Evolutionary conservation across 2,113 vertebrate genomes (phyloP).

Genomic region (Leptodactylus fuscus): DNA sequence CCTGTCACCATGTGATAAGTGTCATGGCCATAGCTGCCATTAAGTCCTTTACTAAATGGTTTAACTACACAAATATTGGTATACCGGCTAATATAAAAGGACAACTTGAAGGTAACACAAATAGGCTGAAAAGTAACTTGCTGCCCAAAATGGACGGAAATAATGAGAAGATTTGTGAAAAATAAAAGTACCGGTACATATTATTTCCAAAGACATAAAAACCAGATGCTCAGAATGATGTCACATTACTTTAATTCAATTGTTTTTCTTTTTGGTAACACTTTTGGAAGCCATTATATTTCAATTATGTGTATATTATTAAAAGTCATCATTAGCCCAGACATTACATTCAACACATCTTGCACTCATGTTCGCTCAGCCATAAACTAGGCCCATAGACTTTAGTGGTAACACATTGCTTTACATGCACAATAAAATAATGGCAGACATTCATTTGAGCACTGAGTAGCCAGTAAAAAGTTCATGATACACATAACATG

Average conservation of each 20-base stretch:
- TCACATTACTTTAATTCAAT: background rate
- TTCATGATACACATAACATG: background rate
- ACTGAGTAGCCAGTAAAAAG: background rate
- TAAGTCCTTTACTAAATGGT: no score
- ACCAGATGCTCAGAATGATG: background rate
- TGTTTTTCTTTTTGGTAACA: conserved; percentile 6
- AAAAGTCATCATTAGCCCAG: conserved; percentile 24
- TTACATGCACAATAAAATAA: background rate
- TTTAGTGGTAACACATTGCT: conserved; percentile 11
- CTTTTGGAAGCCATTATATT: background rate
- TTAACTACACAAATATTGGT: no score
- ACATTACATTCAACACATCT: background rate
- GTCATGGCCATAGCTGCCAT: no score
- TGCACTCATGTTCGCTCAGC: background rate
- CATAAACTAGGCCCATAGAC: conserved; percentile 28
- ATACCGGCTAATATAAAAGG: no score
- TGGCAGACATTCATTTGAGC: conserved; percentile 21
- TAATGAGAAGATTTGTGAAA: no score
- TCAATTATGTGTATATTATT: background rate
- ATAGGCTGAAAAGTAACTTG: no score
- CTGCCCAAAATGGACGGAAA: no score
- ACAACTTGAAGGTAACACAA: no score
- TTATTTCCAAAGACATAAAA: no score
- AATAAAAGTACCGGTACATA: no score
- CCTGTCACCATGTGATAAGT: no score